A percentile compares a stretch with the other conserved stretches of the same genome.
phyloP scores from a whole-genome alignment of 2,113 vertebrate species.

The Vanacampus margaritifer region DNA sequence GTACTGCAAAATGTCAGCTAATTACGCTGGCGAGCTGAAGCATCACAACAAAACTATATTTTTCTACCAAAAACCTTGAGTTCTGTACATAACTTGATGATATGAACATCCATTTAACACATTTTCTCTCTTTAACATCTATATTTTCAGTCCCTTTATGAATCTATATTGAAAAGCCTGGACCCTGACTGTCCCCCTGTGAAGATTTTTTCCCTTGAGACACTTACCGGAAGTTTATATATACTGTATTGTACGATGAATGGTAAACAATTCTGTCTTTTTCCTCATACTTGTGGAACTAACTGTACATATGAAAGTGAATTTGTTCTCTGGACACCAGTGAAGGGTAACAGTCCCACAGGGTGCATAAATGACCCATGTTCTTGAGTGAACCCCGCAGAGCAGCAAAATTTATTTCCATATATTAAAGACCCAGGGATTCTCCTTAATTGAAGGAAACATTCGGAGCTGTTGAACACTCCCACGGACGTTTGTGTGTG shows the following conservation, averaged over 20 bases:
- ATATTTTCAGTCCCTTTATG: slow-evolving; percentile 61
- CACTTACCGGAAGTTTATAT: slow-evolving; percentile 38
- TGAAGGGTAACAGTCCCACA: slow-evolving; percentile 36
- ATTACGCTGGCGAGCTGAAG: neutral
- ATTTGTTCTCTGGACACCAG: slow-evolving; percentile 55
- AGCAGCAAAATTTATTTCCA: slow-evolving; percentile 54
- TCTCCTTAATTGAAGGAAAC: slow-evolving; percentile 71
- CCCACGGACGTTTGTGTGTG: slow-evolving; percentile 53
- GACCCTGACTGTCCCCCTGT: slow-evolving; percentile 81
- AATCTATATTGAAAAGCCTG: slow-evolving; percentile 80
- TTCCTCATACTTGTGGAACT: neutral
- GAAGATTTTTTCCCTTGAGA: slow-evolving; percentile 75
- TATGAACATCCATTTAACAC: slow-evolving; percentile 22
- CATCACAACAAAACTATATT: neutral
- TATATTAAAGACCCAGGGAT: slow-evolving; percentile 55
- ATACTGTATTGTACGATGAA: neutral
- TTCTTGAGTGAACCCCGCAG: neutral
- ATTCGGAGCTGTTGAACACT: slow-evolving; percentile 66
- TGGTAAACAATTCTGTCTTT: neutral
- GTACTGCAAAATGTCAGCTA: neutral
- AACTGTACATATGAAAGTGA: neutral
- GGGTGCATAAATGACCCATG: slow-evolving; percentile 14
- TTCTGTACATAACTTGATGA: neutral
- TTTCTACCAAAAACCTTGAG: neutral
- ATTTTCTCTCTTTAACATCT: slow-evolving; percentile 45